A percentile compares a stretch with the other conserved stretches of the same genome.
Conservation (phyloP, 1,140 invertebrate species). For the Pteromalus puparum region DNA sequence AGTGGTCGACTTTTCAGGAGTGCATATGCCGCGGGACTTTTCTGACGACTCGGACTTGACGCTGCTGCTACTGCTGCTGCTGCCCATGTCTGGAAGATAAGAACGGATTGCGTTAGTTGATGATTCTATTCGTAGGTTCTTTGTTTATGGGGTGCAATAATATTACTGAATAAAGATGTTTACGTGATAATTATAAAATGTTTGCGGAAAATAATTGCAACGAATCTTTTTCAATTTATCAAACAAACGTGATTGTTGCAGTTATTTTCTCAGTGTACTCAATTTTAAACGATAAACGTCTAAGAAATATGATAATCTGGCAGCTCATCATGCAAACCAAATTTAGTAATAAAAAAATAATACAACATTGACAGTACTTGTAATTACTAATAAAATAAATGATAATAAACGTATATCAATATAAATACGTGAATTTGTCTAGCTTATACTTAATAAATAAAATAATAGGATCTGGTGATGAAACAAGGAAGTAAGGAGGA, state of each 20-base stretch:
- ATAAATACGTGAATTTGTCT: neutral
- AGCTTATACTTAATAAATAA: neutral
- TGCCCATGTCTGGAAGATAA: slow-evolving; percentile 33
- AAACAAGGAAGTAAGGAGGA: slow-evolving; percentile 37
- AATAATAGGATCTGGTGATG: neutral
- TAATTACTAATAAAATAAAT: neutral
- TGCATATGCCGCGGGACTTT: slow-evolving; percentile 53
- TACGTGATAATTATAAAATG: neutral
- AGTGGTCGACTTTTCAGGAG: slow-evolving; percentile 39
- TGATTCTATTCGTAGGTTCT: neutral
- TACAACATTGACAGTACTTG: neutral
- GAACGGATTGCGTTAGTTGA: neutral
- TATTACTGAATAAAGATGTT: neutral
- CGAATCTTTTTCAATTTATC: too few relatives aligned
- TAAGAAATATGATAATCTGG: neutral
- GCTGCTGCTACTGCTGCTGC: slow-evolving; percentile 42
- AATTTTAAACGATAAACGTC: neutral
- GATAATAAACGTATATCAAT: neutral
- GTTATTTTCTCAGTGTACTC: neutral
- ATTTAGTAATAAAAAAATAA: neutral
- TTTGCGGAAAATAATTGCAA: too few relatives aligned
- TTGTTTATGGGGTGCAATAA: neutral
- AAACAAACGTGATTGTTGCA: too few relatives aligned
- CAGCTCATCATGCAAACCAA: slow-evolving; percentile 26
- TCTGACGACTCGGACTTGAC: slow-evolving; percentile 59